Conservation (phyloP, 2,113 vertebrate species). For the Xiphophorus couchianus region DNA sequence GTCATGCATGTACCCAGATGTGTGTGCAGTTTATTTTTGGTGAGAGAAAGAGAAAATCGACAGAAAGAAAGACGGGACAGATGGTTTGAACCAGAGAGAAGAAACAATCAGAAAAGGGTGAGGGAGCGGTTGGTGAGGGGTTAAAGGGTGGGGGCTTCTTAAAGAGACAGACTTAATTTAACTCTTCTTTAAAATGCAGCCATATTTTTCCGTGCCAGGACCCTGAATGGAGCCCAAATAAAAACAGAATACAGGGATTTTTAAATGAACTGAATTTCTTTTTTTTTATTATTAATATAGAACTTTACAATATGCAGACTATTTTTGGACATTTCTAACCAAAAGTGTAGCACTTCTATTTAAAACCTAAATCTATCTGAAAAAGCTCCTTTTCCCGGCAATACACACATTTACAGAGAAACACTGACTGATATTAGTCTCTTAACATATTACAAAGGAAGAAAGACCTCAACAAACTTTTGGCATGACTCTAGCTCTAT, state of each 20-base stretch:
- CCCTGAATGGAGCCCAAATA: not conserved
- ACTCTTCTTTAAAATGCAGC: not conserved
- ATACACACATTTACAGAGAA: too few species aligned
- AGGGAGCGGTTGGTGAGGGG: conserved; percentile 11
- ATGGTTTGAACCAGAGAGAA: conserved; percentile 65
- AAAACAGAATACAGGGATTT: not conserved
- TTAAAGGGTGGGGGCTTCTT: conserved; percentile 49
- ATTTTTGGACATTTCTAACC: too few species aligned
- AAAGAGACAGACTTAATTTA: conserved; percentile 65
- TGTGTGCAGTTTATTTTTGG: conserved; percentile 40
- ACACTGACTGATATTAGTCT: too few species aligned
- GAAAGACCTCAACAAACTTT: too few species aligned
- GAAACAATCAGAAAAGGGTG: conserved; percentile 70
- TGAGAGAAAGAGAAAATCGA: conserved; percentile 18
- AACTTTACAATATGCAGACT: too few species aligned
- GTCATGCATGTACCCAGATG: conserved; percentile 20
- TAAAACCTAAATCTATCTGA: too few species aligned
- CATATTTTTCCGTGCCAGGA: not conserved
- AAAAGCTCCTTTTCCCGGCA: too few species aligned
- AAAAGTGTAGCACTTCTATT: too few species aligned
- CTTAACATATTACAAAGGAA: too few species aligned
- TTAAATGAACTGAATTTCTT: too few species aligned
- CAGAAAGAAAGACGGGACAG: conserved; percentile 39
- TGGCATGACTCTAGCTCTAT: too few species aligned
- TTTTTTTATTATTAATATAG: too few species aligned